Percentiles rank a stretch among this genome's conserved stretches.
Conservation (phyloP, 1,140 invertebrate genomes). For the Camponotus pennsylvanicus region DNA sequence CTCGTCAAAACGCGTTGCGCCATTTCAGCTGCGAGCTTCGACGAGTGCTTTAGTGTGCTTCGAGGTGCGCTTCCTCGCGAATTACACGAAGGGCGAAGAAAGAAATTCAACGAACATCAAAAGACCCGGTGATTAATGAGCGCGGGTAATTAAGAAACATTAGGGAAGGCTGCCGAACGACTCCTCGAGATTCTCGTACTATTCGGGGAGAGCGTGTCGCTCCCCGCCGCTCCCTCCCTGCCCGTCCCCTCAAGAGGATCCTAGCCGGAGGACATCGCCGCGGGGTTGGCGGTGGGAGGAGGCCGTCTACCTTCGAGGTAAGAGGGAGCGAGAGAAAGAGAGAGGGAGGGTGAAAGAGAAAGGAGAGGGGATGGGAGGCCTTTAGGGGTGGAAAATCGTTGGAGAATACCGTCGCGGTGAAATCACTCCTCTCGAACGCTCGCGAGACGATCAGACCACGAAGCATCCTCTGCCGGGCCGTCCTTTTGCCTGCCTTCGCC, state of each 20-base stretch:
- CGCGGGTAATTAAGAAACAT: constrained; percentile 62
- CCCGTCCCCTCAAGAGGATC: constrained; percentile 27
- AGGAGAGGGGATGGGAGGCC: constrained; percentile 36
- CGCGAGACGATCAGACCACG: constrained; percentile 48
- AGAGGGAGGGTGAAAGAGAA: constrained; percentile 31
- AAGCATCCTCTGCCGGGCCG: constrained; percentile 59
- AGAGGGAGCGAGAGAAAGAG: constrained; percentile 44
- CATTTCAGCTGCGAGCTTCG: constrained; percentile 54
- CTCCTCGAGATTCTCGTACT: constrained; percentile 37
- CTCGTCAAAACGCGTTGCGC: constrained; percentile 54
- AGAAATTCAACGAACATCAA: constrained; percentile 36
- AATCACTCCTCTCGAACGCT: constrained; percentile 54
- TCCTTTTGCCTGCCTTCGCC: constrained; percentile 31
- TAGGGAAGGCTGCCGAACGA: constrained; percentile 46
- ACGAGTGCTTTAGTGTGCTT: constrained; percentile 17
- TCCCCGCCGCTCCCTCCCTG: not conserved
- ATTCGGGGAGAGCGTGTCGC: constrained; percentile 43
- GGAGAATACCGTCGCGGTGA: constrained; percentile 58
- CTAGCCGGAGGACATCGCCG: constrained; percentile 55
- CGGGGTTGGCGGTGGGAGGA: constrained; percentile 25
- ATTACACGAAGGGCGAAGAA: constrained; percentile 15
- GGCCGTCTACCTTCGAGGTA: constrained; percentile 30
- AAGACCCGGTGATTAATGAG: constrained; percentile 55
- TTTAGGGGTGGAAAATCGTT: constrained; percentile 56
- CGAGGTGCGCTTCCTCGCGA: constrained; percentile 14